Conservation (phyloP, 2,888 invertebrate genomes). For the Diploptera punctata region DNA sequence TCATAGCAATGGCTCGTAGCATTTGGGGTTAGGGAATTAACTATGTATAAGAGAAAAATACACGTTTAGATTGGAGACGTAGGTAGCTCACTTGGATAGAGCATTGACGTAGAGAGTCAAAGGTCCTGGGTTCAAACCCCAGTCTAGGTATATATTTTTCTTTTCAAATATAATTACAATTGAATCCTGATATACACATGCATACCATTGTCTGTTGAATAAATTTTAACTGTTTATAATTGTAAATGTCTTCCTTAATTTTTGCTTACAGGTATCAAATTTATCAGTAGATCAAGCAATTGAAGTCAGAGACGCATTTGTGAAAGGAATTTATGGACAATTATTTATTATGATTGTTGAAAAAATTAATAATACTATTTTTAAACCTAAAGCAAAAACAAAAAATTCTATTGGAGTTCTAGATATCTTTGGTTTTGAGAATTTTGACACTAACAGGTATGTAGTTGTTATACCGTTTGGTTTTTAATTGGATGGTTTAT, state of each 20-base stretch:
- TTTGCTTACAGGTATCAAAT: conserved; percentile 59
- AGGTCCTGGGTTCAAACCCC: too few species aligned
- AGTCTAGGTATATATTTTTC: too few species aligned
- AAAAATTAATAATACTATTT: conserved; percentile 87
- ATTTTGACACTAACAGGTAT: conserved; percentile 81
- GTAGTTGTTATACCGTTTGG: not conserved
- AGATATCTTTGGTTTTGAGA: conserved; percentile 98
- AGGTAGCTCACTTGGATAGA: too few species aligned
- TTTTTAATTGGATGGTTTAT: not conserved
- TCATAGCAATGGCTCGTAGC: too few species aligned
- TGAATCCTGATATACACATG: too few species aligned
- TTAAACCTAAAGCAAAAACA: conserved; percentile 65
- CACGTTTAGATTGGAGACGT: too few species aligned
- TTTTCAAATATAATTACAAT: too few species aligned
- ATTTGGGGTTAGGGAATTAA: too few species aligned
- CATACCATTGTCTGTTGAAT: too few species aligned
- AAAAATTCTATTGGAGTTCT: conserved; percentile 86
- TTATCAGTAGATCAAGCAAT: conserved; percentile 77
- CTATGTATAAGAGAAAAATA: too few species aligned
- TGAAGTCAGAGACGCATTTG: conserved; percentile 91
- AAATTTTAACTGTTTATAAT: too few species aligned
- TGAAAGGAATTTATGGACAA: conserved; percentile 91
- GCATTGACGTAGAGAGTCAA: too few species aligned
- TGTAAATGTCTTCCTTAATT: not conserved
- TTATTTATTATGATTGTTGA: conserved; percentile 89